Conservation (phyloP, 23 tunicate species). For the Halocynthia roretzi region DNA sequence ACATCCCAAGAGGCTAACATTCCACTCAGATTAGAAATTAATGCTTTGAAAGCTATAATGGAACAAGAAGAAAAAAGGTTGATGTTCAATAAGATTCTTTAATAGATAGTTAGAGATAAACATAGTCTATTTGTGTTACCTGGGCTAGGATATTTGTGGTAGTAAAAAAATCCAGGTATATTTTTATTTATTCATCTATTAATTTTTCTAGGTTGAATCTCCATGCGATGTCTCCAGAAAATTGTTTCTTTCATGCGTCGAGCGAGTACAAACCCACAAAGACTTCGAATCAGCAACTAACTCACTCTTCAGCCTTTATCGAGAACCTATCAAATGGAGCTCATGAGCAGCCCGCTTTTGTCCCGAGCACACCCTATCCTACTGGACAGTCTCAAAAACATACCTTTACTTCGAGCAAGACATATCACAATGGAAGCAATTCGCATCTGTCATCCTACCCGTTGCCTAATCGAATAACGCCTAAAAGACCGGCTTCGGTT, state of each 20-base stretch:
- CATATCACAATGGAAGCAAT: slow-evolving; percentile 1
- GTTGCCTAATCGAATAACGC: background rate
- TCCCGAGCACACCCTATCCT: too few species aligned
- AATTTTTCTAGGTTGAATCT: slow-evolving; percentile 9
- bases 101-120: background rate
- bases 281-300: background rate
- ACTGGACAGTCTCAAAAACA: too few species aligned
- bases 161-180: background rate
- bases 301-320: slow-evolving; percentile 13
- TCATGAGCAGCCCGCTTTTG: too few species aligned
- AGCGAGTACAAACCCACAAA: background rate
- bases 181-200: background rate
- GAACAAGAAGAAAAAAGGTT: slow-evolving; percentile 88
- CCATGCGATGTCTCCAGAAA: background rate
- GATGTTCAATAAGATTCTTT: background rate
- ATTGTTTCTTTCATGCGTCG: background rate
- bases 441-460: background rate
- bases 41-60: slow-evolving; percentile 60
- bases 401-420: background rate
- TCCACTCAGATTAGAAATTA: slow-evolving; percentile 70
- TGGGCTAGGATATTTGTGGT: background rate
- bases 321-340: background rate
- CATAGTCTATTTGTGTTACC: background rate
- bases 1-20: slow-evolving; percentile 66
- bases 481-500: slow-evolving; percentile 42